Evolutionary conservation across 2,797 vertebrate genomes (phyloP).

Genomic region (Gobionotothen gibberifrons): DNA sequence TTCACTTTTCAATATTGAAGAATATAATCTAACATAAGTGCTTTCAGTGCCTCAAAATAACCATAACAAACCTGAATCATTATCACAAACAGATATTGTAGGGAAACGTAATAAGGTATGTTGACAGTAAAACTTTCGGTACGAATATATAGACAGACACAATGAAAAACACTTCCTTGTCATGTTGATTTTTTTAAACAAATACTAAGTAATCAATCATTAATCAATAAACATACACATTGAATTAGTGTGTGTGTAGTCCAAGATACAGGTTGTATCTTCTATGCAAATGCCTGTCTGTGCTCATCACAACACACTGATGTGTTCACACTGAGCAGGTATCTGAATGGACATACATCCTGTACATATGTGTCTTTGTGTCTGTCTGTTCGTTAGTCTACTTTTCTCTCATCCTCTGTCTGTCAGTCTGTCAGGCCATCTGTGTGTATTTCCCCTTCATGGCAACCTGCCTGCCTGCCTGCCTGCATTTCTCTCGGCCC

Average conservation of each 20-base stretch:
- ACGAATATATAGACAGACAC: too few relatives aligned
- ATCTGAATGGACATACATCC: constrained; percentile 13
- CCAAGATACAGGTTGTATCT: not conserved
- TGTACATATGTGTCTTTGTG: constrained; percentile 37
- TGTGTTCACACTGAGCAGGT: constrained; percentile 36
- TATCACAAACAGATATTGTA: too few relatives aligned
- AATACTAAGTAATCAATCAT: too few relatives aligned
- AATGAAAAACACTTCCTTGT: too few relatives aligned
- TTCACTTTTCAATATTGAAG: too few relatives aligned
- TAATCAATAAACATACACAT: too few relatives aligned
- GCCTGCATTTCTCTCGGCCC: constrained; percentile 36
- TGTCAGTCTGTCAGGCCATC: constrained; percentile 72
- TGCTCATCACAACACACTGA: constrained; percentile 9
- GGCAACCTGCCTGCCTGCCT: constrained; percentile 56
- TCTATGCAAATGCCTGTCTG: not conserved
- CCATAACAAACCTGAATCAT: too few relatives aligned
- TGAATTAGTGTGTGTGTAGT: not conserved
- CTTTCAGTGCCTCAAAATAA: too few relatives aligned
- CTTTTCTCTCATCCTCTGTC: constrained; percentile 68
- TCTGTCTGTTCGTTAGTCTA: constrained; percentile 45
- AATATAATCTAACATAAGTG: too few relatives aligned
- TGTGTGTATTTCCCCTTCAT: constrained; percentile 65
- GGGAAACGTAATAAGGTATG: too few relatives aligned
- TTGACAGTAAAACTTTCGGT: too few relatives aligned
- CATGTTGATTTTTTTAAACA: too few relatives aligned